A percentile compares a stretch with the other conserved stretches of the same genome.
Conservation (phyloP, 1,140 invertebrate genomes). For the Lasaia peninsularis region DNA sequence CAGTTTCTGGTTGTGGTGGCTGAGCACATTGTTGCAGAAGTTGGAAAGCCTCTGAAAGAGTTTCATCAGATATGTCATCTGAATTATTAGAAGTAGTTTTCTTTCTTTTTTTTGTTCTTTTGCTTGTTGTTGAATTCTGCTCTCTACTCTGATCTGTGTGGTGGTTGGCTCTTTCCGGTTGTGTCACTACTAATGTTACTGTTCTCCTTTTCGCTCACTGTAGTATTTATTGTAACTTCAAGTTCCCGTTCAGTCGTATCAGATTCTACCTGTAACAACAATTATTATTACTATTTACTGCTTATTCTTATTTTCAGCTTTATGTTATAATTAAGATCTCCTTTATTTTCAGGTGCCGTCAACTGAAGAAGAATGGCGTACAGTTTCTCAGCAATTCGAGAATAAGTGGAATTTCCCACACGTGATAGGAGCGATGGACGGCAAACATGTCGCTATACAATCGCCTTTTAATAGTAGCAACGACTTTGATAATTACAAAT, state of each 20-base stretch:
- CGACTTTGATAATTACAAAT: constrained; percentile 66
- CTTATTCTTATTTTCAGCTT: constrained; percentile 24
- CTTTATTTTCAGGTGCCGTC: constrained; percentile 21
- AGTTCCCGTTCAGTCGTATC: constrained; percentile 24
- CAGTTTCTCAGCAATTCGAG: constrained; percentile 17
- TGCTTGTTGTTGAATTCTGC: constrained; percentile 10
- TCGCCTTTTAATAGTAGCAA: constrained; percentile 39
- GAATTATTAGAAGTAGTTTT: constrained; percentile 13
- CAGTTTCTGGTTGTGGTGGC: constrained; percentile 15
- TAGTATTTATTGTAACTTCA: constrained; percentile 19
- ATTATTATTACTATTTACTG: constrained; percentile 17
- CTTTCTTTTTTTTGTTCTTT: constrained; percentile 17
- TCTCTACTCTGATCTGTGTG: constrained; percentile 13
- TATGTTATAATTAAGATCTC: constrained; percentile 18
- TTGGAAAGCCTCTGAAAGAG: constrained; percentile 19
- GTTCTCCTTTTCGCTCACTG: constrained; percentile 16
- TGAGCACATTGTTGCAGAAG: constrained; percentile 20
- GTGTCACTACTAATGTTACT: neutral
- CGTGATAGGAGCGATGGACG: constrained; percentile 21
- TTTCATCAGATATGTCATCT: constrained; percentile 18
- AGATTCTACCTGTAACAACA: constrained; percentile 22
- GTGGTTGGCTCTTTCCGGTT: constrained; percentile 10
- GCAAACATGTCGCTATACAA: constrained; percentile 22
- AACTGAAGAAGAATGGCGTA: constrained; percentile 20
- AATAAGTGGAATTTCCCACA: constrained; percentile 24